A percentile compares a stretch with the other conserved stretches of the same genome.
These are phyloP conservation scores for Nephrocerus scutellatus DNA, from an alignment of 2,888 invertebrate species.

Conservation along the genomic window DNA sequence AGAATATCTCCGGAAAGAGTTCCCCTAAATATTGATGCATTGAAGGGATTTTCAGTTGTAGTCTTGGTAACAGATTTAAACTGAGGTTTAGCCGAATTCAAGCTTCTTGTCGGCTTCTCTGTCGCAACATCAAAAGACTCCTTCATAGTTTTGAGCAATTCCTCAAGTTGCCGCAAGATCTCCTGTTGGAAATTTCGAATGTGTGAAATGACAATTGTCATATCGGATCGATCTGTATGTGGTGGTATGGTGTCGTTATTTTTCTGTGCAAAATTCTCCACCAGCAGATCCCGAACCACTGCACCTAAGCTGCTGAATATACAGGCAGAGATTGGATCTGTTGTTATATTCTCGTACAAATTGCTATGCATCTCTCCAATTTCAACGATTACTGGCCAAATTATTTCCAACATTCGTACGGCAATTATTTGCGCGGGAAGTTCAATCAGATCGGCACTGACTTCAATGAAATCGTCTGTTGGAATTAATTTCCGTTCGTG, in stretches of 20 bases:
- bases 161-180: constrained; percentile 16
- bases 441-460: constrained; percentile 24
- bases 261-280: constrained; percentile 23
- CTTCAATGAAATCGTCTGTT: constrained; percentile 19
- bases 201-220: constrained; percentile 30
- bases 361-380: constrained; percentile 27
- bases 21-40: not conserved
- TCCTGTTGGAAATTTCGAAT: constrained; percentile 28
- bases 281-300: constrained; percentile 27
- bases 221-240: constrained; percentile 13
- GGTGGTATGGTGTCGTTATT: constrained; percentile 11
- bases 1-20: too few relatives aligned
- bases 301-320: constrained; percentile 24
- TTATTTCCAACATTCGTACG: constrained; percentile 30
- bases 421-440: constrained; percentile 35
- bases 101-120: not conserved
- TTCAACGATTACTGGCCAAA: constrained; percentile 35
- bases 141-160: constrained; percentile 9
- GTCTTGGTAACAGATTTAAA: constrained; percentile 36
- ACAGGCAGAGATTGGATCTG: constrained; percentile 20
- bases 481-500: constrained; percentile 25
- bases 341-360: constrained; percentile 18
- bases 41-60: not conserved
- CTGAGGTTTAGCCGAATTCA: constrained; percentile 28
- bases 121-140: constrained; percentile 1